Percentiles rank a stretch among this genome's conserved stretches.
phyloP scores from a whole-genome alignment of 2,888 invertebrate genomes.

The Himalopsyche kuldschensis region DNA sequence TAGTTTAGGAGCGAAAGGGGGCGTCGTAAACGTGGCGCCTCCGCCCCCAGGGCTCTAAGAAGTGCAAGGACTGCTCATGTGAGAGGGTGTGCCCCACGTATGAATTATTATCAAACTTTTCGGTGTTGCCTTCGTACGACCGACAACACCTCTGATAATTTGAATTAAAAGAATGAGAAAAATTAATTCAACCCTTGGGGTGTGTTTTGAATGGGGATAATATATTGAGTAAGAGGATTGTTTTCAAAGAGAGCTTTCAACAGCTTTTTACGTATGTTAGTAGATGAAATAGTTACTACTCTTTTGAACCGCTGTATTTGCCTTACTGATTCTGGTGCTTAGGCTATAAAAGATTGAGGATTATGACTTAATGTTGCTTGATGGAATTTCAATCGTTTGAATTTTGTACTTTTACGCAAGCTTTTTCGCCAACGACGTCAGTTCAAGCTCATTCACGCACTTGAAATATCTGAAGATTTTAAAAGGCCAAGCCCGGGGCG shows the following conservation, averaged over 20 bases:
- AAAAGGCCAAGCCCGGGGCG: no score
- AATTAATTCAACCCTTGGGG: not conserved
- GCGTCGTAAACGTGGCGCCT: not conserved
- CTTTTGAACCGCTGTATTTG: no score
- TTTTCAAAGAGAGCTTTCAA: not conserved
- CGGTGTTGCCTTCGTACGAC: not conserved
- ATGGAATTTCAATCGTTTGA: no score
- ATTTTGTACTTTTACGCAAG: no score
- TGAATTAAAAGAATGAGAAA: not conserved
- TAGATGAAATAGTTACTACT: not conserved
- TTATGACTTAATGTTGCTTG: no score
- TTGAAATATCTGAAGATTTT: no score
- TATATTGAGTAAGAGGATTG: not conserved
- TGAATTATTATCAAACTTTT: not conserved
- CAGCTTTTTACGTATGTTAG: not conserved
- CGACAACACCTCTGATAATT: not conserved
- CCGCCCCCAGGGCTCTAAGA: not conserved
- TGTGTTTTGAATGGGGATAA: not conserved
- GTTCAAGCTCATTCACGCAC: no score
- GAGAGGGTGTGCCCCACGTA: not conserved
- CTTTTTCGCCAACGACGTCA: no score
- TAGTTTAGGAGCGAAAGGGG: conserved; percentile 15
- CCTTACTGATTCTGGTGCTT: no score
- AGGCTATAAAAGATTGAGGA: no score
- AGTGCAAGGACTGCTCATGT: not conserved